Evolutionary conservation across 2,797 vertebrate genomes (phyloP), one percentile per base, ranked within the genome.

Genomic region (Coilia nasus): DNA sequence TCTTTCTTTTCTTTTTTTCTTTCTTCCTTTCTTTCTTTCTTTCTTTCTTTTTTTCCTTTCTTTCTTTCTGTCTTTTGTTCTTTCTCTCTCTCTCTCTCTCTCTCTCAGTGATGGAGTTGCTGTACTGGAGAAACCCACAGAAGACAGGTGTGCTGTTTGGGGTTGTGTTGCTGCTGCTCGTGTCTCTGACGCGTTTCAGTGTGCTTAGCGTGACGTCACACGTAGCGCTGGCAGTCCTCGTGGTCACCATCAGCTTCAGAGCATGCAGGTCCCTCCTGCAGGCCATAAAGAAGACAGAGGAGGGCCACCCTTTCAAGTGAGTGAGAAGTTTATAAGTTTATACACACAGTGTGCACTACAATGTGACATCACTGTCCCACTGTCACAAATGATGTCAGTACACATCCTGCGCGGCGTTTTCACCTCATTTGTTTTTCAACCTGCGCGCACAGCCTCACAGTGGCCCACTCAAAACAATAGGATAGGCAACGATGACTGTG

Each of bases 241-340:
- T 97, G 0, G 98, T 98, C 93, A 99, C 97, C 95, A 98, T 99
- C 95, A 99, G 98, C 93, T 99, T 99, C 97, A 96, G 98, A 94
- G 96, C 99, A 95, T 99, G 99, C 96, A 99, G 99, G 93, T 99
- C 98, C 0, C 98, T 99, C 87, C 95, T 99, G 89, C 98, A 99
- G 94, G 98, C 98, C 0, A 98, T 99, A 94, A 98, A 99, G 96
- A 99, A 99, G 94, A 99, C 97, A 4, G 98, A 99, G 11, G 98
- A 98, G 87, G 98, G 98, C 19, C 98, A 99, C 91, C 98, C 98
- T 44, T 99, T 99, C 95, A 99, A 98, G 98, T 99, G 92, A 98
- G 98, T 78, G 6, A 10, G 71, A 78, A n/a, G n/a, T n/a, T n/a
- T n/a, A n/a, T n/a, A n/a, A n/a, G n/a, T n/a, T n/a, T n/a, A n/a